phyloP scores from a whole-genome alignment of 2,113 vertebrate species.

The Rhinichthys klamathensis region DNA sequence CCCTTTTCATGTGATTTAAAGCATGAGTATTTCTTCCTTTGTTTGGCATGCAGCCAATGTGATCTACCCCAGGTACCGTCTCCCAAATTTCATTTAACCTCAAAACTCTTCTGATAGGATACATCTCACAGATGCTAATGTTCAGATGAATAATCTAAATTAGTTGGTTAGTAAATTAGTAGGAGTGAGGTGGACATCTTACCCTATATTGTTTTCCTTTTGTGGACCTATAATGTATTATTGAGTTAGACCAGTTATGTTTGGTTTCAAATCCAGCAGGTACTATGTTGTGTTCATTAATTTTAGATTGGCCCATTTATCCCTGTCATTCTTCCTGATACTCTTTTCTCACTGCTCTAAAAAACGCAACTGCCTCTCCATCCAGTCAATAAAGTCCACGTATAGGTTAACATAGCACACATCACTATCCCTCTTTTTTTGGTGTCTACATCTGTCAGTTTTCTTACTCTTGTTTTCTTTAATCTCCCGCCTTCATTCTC shows the following conservation, averaged over 20 bases:
- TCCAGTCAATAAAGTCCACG: background rate
- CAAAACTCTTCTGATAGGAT: background rate
- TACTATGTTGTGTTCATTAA: constrained; percentile 3
- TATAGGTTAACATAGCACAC: background rate
- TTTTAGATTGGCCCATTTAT: constrained; percentile 12
- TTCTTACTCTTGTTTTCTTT: constrained; percentile 1
- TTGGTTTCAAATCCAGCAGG: background rate
- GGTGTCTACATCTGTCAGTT: constrained; percentile 9
- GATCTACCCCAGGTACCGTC: constrained; percentile 56
- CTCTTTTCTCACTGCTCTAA: background rate
- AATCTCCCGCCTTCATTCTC: background rate
- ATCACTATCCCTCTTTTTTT: background rate
- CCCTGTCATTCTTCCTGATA: background rate
- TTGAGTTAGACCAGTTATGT: constrained; percentile 9
- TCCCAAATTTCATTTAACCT: constrained; percentile 5
- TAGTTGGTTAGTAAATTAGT: background rate
- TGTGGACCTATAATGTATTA: background rate
- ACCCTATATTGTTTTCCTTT: background rate
- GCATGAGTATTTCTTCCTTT: constrained; percentile 58
- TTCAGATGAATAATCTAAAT: background rate
- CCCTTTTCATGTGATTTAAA: constrained; percentile 33
- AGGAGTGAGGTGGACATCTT: background rate
- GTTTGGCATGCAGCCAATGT: constrained; percentile 59
- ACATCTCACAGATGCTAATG: background rate
- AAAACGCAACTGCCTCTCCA: background rate